phyloP scores from a whole-genome alignment of 2,888 invertebrate genomes.

The Latrodectus elegans region DNA sequence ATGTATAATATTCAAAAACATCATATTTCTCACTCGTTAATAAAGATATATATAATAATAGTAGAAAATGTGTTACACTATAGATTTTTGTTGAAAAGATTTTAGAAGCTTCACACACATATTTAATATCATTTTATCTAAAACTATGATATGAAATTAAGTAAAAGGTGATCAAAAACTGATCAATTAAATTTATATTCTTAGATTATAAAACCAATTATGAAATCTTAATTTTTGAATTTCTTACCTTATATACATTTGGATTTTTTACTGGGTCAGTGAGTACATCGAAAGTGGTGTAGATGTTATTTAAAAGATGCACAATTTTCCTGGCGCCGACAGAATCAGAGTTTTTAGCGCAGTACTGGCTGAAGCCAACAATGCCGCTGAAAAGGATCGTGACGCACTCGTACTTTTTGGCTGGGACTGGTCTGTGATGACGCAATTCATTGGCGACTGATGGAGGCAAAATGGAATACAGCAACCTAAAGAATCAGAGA shows the following conservation, averaged over 20 bases:
- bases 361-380: slow-evolving; percentile 92
- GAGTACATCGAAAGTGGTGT: slow-evolving; percentile 93
- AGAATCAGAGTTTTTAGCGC: slow-evolving; percentile 91
- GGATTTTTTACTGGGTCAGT: slow-evolving; percentile 94
- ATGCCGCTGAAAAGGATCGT: slow-evolving; percentile 95
- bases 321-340: slow-evolving; percentile 97
- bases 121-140: no score
- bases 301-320: slow-evolving; percentile 92
- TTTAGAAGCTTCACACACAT: no score
- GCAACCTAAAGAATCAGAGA: slow-evolving; percentile 80
- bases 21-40: no score
- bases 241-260: slow-evolving; percentile 91
- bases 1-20: no score
- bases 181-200: no score
- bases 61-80: no score
- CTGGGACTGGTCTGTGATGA: slow-evolving; percentile 92
- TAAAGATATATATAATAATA: no score
- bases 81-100: no score
- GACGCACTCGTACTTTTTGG: slow-evolving; percentile 90
- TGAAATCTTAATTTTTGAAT: not conserved
- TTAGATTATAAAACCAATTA: not conserved
- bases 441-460: slow-evolving; percentile 96
- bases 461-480: slow-evolving; percentile 94
- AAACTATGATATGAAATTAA: no score
- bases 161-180: no score